Conservation (phyloP, 2,797 vertebrate species). For the Epinephelus coioides region DNA sequence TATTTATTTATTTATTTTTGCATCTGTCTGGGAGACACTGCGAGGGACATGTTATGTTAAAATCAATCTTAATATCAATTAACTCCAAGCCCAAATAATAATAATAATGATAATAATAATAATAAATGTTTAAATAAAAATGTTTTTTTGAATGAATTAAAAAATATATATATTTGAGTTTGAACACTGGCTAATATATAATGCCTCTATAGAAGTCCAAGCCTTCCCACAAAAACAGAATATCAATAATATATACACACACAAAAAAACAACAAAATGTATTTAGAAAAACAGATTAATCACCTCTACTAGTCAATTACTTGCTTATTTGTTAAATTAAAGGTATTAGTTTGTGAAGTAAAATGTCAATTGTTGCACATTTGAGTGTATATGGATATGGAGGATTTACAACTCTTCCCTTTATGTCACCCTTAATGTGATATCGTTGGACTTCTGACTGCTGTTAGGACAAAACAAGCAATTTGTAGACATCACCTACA, state of each 20-base stretch:
- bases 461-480: no score
- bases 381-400: no score
- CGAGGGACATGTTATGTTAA: no score
- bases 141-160: neutral
- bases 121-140: no score
- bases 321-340: neutral
- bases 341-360: neutral
- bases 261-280: neutral
- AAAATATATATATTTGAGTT: no score
- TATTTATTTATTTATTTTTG: no score
- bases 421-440: neutral
- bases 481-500: no score
- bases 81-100: no score
- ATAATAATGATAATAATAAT: no score
- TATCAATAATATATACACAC: neutral
- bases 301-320: neutral
- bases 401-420: constrained; percentile 4
- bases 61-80: no score
- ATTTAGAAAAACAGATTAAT: neutral
- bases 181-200: neutral
- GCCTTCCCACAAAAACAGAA: neutral
- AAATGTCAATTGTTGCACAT: no score
- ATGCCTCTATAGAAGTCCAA: neutral
- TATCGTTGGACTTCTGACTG: neutral
- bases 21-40: no score